Evolutionary conservation across 2,888 invertebrate species (phyloP).

Genomic region (Oligia fasciuncula): DNA sequence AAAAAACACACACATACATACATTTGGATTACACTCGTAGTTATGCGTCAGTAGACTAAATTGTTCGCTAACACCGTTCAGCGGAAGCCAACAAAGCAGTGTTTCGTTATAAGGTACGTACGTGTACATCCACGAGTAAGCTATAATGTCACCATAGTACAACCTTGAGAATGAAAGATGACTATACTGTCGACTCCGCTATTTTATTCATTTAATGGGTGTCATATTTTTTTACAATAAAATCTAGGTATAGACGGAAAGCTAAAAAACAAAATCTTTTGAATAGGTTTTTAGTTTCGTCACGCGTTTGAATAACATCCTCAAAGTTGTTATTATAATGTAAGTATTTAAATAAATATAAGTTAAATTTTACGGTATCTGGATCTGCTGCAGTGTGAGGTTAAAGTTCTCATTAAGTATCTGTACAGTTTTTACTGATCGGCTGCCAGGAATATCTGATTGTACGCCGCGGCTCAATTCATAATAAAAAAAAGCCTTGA

Average conservation of each 20-base stretch:
- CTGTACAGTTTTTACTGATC: slow-evolving; percentile 76
- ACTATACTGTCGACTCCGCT: slow-evolving; percentile 26
- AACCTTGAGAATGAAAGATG: slow-evolving; percentile 67
- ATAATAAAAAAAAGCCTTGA: slow-evolving; percentile 74
- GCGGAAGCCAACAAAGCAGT: slow-evolving; percentile 60
- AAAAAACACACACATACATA: slow-evolving; percentile 1
- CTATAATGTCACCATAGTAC: slow-evolving; percentile 68
- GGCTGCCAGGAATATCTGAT: slow-evolving; percentile 76
- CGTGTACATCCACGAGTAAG: slow-evolving; percentile 61
- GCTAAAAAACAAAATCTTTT: slow-evolving; percentile 35
- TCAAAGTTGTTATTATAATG: slow-evolving; percentile 34
- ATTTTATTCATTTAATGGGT: slow-evolving; percentile 37
- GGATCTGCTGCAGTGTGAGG: slow-evolving; percentile 64
- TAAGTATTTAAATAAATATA: slow-evolving; percentile 46
- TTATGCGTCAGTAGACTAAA: slow-evolving; percentile 19
- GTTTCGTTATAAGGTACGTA: slow-evolving; percentile 65
- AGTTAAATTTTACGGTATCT: slow-evolving; percentile 54
- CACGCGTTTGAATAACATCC: slow-evolving; percentile 42
- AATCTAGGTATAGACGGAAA: slow-evolving; percentile 33
- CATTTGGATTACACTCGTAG: slow-evolving; percentile 27
- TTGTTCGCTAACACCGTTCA: slow-evolving; percentile 28
- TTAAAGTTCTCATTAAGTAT: slow-evolving; percentile 79
- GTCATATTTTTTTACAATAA: slow-evolving; percentile 22
- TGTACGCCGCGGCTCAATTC: slow-evolving; percentile 68
- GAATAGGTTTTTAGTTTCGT: slow-evolving; percentile 30